phyloP scores from a whole-genome alignment of 2,888 invertebrate species.

The Abrostola tripartita region DNA sequence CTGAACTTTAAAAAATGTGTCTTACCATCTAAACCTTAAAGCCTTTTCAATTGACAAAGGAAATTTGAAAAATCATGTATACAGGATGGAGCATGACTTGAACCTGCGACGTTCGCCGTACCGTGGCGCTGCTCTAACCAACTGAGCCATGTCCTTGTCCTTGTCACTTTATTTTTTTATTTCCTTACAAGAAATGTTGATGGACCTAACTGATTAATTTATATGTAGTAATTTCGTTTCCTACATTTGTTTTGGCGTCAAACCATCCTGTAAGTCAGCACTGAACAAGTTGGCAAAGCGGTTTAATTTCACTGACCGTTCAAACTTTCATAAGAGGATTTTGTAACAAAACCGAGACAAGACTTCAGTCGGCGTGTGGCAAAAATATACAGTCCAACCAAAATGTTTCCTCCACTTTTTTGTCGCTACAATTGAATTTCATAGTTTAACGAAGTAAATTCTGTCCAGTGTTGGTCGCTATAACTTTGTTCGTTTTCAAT shows the following conservation, averaged over 20 bases:
- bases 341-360: conserved; percentile 58
- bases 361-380: conserved; percentile 28
- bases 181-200: too few relatives aligned
- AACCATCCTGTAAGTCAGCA: conserved; percentile 38
- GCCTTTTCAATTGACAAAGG: too few relatives aligned
- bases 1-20: too few relatives aligned
- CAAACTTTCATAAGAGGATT: conserved; percentile 71
- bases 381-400: conserved; percentile 34
- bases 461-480: conserved; percentile 26
- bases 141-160: too few relatives aligned
- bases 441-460: conserved; percentile 50
- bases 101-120: too few relatives aligned
- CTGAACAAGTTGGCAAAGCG: conserved; percentile 63
- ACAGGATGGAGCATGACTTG: too few relatives aligned
- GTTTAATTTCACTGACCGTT: conserved; percentile 67
- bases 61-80: too few relatives aligned
- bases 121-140: too few relatives aligned
- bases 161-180: too few relatives aligned
- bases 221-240: conserved; percentile 7
- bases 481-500: conserved; percentile 50
- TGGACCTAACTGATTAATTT: neutral
- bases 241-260: conserved; percentile 10
- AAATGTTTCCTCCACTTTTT: conserved; percentile 37
- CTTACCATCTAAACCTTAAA: too few relatives aligned
- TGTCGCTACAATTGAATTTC: conserved; percentile 49